Evolutionary conservation across 2,797 vertebrate genomes (phyloP).

Genomic region (Peromyscus melanophrys): DNA sequence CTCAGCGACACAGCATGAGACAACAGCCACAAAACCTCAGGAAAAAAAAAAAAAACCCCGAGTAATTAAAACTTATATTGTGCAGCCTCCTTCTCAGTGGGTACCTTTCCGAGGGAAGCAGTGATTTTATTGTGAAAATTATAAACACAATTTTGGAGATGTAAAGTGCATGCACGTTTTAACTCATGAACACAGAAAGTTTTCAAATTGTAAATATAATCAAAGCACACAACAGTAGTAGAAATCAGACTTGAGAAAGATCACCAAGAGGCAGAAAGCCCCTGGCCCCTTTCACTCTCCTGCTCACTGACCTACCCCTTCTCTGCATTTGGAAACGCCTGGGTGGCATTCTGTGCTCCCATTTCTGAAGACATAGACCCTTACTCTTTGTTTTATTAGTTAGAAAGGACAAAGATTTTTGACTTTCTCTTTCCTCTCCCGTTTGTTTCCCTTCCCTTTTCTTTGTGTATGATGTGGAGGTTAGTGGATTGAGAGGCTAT

Average conservation of each 20-base stretch:
- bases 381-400: neutral
- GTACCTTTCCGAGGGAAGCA: constrained; percentile 66
- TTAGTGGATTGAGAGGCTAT: neutral
- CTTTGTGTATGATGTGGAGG: neutral
- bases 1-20: constrained; percentile 66
- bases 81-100: constrained; percentile 51
- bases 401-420: neutral
- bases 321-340: neutral
- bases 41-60: neutral
- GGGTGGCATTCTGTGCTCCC: neutral
- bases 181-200: neutral
- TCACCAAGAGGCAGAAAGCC: neutral
- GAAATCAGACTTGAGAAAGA: constrained; percentile 32
- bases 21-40: constrained; percentile 64
- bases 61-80: constrained; percentile 58
- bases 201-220: constrained; percentile 68
- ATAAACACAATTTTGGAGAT: constrained; percentile 46
- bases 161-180: constrained; percentile 58
- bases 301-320: neutral
- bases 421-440: neutral
- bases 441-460: neutral
- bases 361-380: neutral
- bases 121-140: constrained; percentile 39
- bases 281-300: neutral
- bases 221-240: neutral